Percentiles rank a stretch among this genome's conserved stretches.
phyloP scores from a whole-genome alignment of 2,888 invertebrate genomes.

The Eurytoma californica region DNA sequence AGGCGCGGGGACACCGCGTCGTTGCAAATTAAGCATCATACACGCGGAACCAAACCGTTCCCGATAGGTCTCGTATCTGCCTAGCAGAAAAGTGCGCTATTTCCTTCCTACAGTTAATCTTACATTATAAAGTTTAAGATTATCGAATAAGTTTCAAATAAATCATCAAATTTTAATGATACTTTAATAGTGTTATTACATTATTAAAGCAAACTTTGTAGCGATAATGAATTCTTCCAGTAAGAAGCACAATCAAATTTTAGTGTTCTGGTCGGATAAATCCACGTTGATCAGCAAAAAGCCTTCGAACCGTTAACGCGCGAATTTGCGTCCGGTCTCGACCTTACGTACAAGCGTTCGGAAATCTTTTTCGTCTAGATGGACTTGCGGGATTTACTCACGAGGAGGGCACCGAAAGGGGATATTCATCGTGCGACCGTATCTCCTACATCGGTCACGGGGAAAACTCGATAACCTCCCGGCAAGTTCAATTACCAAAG shows the following conservation, averaged over 20 bases:
- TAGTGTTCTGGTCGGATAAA: not conserved
- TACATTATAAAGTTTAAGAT: no score
- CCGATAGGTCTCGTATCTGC: no score
- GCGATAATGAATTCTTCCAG: not conserved
- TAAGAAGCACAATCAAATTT: no score
- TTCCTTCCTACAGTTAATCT: no score
- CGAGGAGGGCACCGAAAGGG: slow-evolving; percentile 31
- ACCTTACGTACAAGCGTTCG: not conserved
- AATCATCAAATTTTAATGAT: no score
- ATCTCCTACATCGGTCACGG: slow-evolving; percentile 59
- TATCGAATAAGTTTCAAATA: no score
- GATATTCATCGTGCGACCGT: slow-evolving; percentile 50
- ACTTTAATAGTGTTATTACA: not conserved
- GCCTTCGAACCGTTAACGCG: not conserved
- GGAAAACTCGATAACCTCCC: slow-evolving; percentile 61
- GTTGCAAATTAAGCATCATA: slow-evolving; percentile 54
- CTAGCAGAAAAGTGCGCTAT: no score
- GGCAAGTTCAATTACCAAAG: slow-evolving; percentile 57
- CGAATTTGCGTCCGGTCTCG: slow-evolving; percentile 17
- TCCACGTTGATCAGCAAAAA: slow-evolving; percentile 8
- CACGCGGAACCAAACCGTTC: not conserved
- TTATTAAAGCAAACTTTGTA: slow-evolving; percentile 1
- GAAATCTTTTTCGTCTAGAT: not conserved
- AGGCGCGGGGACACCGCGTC: slow-evolving; percentile 4
- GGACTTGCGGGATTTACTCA: not conserved